Evolutionary conservation across 2,113 vertebrate genomes (phyloP), one percentile per base, ranked within the genome.

Genomic region (Chlamydotis undulata): DNA sequence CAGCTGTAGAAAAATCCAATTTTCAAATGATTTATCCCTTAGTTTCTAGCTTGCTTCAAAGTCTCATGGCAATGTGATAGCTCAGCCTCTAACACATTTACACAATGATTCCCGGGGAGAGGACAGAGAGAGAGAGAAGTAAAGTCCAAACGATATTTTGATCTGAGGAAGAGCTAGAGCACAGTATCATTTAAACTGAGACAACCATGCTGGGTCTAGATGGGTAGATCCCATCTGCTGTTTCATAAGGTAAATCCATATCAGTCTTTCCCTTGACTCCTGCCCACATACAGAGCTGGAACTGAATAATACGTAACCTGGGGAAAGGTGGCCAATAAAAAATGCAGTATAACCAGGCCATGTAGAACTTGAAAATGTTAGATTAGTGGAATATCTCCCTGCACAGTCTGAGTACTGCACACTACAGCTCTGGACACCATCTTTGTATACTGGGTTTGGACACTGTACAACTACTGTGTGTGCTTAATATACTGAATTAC

Each of bases 261-360:
- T 71, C 84, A 68, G 35, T 60, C 50, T 73, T 82, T 76, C 74
- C 57, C 86, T 82, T 69, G 74, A 82, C 47, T 73, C 24, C 13
- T 93, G 89, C 81, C 70, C 70, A 89, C 61, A 2, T 81, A 74
- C 67, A 56, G 87, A 90, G 75, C n/a, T 63, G 55, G 43, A 94
- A 77, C 47, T 94, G 90, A 97, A 89, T 96, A 93, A 93, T 91
- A 53, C 11, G 87, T 91, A 93, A 89, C 57, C 24, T 23, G 22
- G 53, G 52, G 78, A 89, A 94, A 89, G 84, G 69, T 3, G 52
- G 65, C 70, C 91, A 69, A 87, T 95, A 87, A 92, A 87, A 94
- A 84, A 89, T 83, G 79, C 61, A 87, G 4, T 53, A 87, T 50
- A 84, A 61, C 61, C 70, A 47, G 74, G 25, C 41, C 77, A 76